phyloP scores from a whole-genome alignment of 2,888 invertebrate species.

The Diplolepis rosae region DNA sequence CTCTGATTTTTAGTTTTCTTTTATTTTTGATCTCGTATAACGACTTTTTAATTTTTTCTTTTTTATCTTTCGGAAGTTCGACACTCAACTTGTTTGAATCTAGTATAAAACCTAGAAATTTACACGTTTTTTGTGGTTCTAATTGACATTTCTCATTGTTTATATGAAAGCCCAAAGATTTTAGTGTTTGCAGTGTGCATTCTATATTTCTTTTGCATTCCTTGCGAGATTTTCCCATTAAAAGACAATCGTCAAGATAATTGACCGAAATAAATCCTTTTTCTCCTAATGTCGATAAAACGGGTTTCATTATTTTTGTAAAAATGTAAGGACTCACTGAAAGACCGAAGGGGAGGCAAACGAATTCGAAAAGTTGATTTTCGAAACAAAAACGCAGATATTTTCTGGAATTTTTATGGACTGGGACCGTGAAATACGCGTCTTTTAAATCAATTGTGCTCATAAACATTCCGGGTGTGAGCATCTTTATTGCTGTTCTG shows the following conservation, averaged over 20 bases:
- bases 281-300: conserved; percentile 12
- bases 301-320: conserved; percentile 38
- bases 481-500: no score
- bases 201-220: conserved; percentile 37
- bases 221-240: conserved; percentile 9
- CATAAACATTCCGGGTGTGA: conserved; percentile 16
- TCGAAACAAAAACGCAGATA: conserved; percentile 37
- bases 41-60: conserved; percentile 10
- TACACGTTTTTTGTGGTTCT: neutral
- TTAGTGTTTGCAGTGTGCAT: neutral
- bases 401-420: conserved; percentile 25
- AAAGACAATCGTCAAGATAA: conserved; percentile 16
- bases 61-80: conserved; percentile 35
- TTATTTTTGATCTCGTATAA: neutral
- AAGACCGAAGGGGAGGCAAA: conserved; percentile 36
- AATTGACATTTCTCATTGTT: conserved; percentile 19
- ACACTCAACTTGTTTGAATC: conserved; percentile 30
- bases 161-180: conserved; percentile 28
- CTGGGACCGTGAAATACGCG: conserved; percentile 37
- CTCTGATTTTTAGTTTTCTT: neutral
- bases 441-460: conserved; percentile 35
- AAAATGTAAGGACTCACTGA: conserved; percentile 35
- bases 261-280: conserved; percentile 31
- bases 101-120: conserved; percentile 34
- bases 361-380: conserved; percentile 32